Percentiles rank a stretch among this genome's conserved stretches.
phyloP scores from a whole-genome alignment of 2,888 invertebrate species.

The Pardosa pseudoannulata region DNA sequence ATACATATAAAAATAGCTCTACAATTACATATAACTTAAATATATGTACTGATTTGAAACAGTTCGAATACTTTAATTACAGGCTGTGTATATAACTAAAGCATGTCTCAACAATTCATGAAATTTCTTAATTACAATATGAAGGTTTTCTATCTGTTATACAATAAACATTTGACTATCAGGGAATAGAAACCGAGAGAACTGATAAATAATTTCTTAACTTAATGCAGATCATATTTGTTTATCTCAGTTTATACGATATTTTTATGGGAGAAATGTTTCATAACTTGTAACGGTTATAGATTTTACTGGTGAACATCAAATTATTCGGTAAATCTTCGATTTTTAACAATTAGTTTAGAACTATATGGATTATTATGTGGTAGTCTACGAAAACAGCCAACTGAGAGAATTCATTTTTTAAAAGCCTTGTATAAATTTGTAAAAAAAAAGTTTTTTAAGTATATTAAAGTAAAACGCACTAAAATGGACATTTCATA shows the following conservation, averaged over 20 bases:
- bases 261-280: neutral
- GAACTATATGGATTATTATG: neutral
- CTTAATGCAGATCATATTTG: neutral
- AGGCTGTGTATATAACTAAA: neutral
- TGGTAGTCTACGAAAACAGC: too few relatives aligned
- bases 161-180: neutral
- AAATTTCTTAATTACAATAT: neutral
- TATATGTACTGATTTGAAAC: too few relatives aligned
- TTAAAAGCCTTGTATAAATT: too few relatives aligned
- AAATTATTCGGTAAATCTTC: neutral
- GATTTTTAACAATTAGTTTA: neutral
- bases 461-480: too few relatives aligned
- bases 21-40: too few relatives aligned
- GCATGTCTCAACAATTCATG: neutral
- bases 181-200: neutral
- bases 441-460: too few relatives aligned
- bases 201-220: neutral
- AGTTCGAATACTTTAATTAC: neutral
- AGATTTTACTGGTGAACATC: neutral
- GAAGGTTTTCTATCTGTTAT: neutral
- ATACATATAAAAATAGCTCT: too few relatives aligned
- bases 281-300: neutral
- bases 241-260: neutral
- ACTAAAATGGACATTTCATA: too few relatives aligned
- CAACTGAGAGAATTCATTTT: too few relatives aligned